Percentiles rank a stretch among this genome's conserved stretches.
phyloP scores from a whole-genome alignment of 1,140 invertebrate species.

The Cydia strobilella region DNA sequence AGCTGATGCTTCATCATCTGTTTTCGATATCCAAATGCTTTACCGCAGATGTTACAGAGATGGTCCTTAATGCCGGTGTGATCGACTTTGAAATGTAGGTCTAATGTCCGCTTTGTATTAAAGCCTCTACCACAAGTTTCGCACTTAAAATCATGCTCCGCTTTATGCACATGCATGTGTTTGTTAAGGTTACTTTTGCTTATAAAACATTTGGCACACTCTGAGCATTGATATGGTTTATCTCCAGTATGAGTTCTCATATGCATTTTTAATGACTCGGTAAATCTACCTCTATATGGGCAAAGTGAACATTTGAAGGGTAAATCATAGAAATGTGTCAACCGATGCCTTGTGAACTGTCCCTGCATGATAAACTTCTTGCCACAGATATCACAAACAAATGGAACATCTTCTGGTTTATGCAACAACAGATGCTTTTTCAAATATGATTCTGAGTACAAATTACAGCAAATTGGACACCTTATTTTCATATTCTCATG shows the following conservation, averaged over 20 bases:
- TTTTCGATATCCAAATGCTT: constrained; percentile 77
- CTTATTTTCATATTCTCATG: constrained; percentile 60
- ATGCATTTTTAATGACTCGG: constrained; percentile 73
- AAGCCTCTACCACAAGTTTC: constrained; percentile 61
- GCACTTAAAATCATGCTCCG: constrained; percentile 64
- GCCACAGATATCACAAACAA: constrained; percentile 72
- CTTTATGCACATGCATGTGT: constrained; percentile 67
- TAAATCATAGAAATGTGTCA: constrained; percentile 64
- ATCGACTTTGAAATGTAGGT: constrained; percentile 71
- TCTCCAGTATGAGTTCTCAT: constrained; percentile 79
- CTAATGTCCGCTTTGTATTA: constrained; percentile 61
- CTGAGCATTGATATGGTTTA: constrained; percentile 75
- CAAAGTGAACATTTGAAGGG: constrained; percentile 68
- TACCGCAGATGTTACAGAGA: constrained; percentile 76
- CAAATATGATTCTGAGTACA: constrained; percentile 47
- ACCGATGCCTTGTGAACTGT: constrained; percentile 59
- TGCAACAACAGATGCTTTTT: constrained; percentile 58
- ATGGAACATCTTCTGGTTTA: constrained; percentile 45
- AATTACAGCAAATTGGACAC: constrained; percentile 63
- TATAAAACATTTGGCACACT: constrained; percentile 75
- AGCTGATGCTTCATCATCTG: constrained; percentile 80
- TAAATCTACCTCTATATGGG: constrained; percentile 69
- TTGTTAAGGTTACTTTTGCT: constrained; percentile 79
- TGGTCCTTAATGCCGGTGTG: constrained; percentile 79
- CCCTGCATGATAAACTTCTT: constrained; percentile 63